Evolutionary conservation across 2,888 invertebrate species (phyloP), one percentile per base, ranked within the genome.

Genomic region (Anaspis maculata): DNA sequence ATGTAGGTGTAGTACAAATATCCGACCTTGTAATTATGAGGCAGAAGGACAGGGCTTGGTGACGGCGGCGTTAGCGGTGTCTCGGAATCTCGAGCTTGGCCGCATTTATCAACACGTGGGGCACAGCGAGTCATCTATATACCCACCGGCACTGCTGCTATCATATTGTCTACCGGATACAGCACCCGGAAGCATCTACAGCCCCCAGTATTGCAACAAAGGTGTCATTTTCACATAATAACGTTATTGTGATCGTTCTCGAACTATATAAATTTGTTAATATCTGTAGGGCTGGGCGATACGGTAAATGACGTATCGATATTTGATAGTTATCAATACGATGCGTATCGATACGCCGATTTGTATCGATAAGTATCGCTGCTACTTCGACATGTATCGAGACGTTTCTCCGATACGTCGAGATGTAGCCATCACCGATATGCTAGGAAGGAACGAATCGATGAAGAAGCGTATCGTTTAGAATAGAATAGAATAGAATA

Each of bases 141-240:
- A 32, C 27, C 40, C 27, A 36, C 33, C 34, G n/a, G n/a, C n/a
- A n/a, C n/a, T n/a, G n/a, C n/a, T 34, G 33, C 41, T 41, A 42
- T 44, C 45, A 38, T 42, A 44, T 44, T 44, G 32, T 42, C 39
- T 34, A 34, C 47, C 45, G 47, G 49, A 47, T 44, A 41, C 46
- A 45, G 42, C 45, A 42, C 40, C 40, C 42, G 45, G 46, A 46
- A 44, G 42, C 40, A 37, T 44, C 36, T 34, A 38, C 41, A 41
- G 34, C 39, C 36, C 41, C 32, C 38, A 38, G 40, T 44, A 45
- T 36, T 46, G 37, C 41, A 43, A 49, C 49, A 48, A 46, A 49
- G 46, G 48, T 49, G 44, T 45, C 45, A 42, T 45, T 48, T 42
- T 39, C 42, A 44, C 44, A 42, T 45, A 48, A 46, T 46, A 42